Evolutionary conservation across 2,888 invertebrate genomes (phyloP).

Genomic region (Acanthosepion esculentum): DNA sequence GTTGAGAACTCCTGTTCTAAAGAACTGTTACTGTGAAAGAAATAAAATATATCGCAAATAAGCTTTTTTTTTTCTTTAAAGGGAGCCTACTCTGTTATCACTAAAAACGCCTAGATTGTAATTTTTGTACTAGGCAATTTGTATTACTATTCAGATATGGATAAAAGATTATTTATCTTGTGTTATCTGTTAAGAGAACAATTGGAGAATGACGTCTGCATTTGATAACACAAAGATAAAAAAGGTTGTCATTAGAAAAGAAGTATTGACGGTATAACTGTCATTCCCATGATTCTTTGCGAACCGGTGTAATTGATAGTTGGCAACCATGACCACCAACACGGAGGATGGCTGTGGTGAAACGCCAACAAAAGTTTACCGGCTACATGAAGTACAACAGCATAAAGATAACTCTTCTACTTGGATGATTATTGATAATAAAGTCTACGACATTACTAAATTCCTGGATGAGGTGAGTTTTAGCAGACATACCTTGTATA

Average conservation of each 20-base stretch:
- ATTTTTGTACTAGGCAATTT: no score
- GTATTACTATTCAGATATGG: no score
- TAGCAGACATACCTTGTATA: neutral
- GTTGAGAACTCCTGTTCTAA: no score
- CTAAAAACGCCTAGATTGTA: neutral
- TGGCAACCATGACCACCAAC: conserved; percentile 18
- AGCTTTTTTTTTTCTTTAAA: neutral
- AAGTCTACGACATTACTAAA: conserved; percentile 83
- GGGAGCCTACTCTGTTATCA: conserved; percentile 11
- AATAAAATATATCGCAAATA: no score
- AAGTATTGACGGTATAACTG: neutral
- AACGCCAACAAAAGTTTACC: neutral
- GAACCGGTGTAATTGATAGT: neutral
- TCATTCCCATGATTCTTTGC: neutral
- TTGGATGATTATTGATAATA: conserved; percentile 84
- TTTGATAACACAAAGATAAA: neutral
- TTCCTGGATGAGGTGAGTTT: conserved; percentile 66
- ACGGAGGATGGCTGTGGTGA: neutral
- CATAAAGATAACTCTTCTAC: conserved; percentile 73
- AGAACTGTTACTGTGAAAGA: no score
- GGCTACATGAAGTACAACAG: conserved; percentile 60
- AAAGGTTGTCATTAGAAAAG: neutral
- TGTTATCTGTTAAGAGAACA: neutral
- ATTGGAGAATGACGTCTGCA: neutral
- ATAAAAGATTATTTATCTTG: neutral